Percentiles rank a stretch among this genome's conserved stretches.
These are phyloP conservation scores for Phalacrocorax carbo DNA, from an alignment of 2,113 vertebrate species.

Conservation along the genomic window DNA sequence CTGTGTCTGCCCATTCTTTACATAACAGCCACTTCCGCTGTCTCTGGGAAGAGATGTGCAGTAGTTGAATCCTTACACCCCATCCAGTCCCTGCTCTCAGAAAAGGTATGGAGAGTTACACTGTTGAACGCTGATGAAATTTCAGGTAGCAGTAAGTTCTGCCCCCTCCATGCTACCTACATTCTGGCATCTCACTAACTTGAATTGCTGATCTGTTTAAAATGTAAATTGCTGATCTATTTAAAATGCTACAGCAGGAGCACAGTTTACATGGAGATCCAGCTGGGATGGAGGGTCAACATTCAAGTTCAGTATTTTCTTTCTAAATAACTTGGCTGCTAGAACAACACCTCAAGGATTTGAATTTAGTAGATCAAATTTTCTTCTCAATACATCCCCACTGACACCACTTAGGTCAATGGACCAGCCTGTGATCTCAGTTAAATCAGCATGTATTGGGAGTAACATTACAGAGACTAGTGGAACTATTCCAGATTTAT, in stretches of 20 bases:
- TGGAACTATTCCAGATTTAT: constrained; percentile 60
- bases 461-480: constrained; percentile 47
- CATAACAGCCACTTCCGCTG: neutral
- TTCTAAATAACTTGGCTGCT: constrained; percentile 62
- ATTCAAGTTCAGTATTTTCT: constrained; percentile 65
- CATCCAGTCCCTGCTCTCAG: neutral
- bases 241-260: constrained; percentile 67
- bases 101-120: neutral
- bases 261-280: constrained; percentile 59
- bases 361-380: constrained; percentile 69
- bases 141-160: constrained; percentile 6
- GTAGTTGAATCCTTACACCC: neutral
- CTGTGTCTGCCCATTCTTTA: neutral
- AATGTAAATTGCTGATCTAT: constrained; percentile 68
- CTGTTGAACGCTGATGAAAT: neutral
- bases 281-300: constrained; percentile 65
- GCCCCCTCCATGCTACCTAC: neutral
- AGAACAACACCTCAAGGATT: constrained; percentile 65
- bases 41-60: neutral
- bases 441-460: constrained; percentile 57
- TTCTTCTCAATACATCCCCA: constrained; percentile 57
- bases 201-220: constrained; percentile 65
- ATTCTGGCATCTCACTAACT: constrained; percentile 46
- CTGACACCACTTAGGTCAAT: constrained; percentile 67
- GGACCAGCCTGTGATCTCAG: constrained; percentile 63